phyloP scores from a whole-genome alignment of 2,888 invertebrate species.

The Apocheima hispidaria region DNA sequence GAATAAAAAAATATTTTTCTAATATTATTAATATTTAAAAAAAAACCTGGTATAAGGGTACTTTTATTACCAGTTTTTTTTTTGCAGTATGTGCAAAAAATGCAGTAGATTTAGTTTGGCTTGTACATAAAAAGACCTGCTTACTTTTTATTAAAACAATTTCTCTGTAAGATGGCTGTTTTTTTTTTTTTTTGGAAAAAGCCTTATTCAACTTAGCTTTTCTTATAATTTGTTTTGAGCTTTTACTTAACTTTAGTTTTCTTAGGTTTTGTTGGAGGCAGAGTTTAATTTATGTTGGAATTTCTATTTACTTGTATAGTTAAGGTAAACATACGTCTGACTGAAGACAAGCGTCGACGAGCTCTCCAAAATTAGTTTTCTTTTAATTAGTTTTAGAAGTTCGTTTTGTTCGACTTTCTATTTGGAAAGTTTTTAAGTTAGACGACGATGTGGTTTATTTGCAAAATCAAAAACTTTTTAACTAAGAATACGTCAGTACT shows the following conservation, averaged over 20 bases:
- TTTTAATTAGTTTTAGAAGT: slow-evolving; percentile 34
- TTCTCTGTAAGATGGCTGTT: slow-evolving; percentile 59
- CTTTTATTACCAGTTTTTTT: no score
- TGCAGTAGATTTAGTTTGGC: slow-evolving; percentile 54
- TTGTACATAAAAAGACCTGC: slow-evolving; percentile 52
- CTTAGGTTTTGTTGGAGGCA: background rate
- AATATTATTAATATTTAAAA: no score
- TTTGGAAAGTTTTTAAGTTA: slow-evolving; percentile 24
- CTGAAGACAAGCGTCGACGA: slow-evolving; percentile 15
- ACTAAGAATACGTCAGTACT: background rate
- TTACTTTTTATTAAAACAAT: slow-evolving; percentile 62
- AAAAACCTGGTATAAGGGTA: no score
- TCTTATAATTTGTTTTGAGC: no score
- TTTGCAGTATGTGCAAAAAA: slow-evolving; percentile 19
- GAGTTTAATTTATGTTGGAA: background rate
- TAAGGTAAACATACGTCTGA: slow-evolving; percentile 10
- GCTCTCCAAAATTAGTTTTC: slow-evolving; percentile 30
- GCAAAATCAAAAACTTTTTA: slow-evolving; percentile 4
- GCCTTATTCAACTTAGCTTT: no score
- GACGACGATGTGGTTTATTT: slow-evolving; percentile 18
- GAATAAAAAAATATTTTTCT: no score
- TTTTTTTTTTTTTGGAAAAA: no score
- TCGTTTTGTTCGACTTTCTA: slow-evolving; percentile 22
- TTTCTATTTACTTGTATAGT: background rate
- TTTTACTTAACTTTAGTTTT: no score